phyloP scores from a whole-genome alignment of 2,888 invertebrate species.

The Lapara coniferarum region DNA sequence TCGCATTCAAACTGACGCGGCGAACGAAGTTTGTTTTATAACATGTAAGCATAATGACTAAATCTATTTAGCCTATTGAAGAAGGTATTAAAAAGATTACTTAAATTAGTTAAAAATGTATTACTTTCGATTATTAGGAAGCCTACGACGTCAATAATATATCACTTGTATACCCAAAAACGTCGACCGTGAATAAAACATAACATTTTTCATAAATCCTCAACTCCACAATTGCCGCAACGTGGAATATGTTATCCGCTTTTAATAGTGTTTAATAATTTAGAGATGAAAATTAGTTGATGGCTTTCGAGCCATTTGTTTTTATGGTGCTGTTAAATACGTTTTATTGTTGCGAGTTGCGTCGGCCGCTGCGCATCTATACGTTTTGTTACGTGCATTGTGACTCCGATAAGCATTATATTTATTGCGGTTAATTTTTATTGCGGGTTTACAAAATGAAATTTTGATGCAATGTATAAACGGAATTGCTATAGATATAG shows the following conservation, averaged over 20 bases:
- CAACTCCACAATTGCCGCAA: constrained; percentile 32
- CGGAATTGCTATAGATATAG: too few species aligned
- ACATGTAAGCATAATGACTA: too few species aligned
- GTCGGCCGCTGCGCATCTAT: constrained; percentile 10
- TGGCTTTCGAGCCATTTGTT: constrained; percentile 34
- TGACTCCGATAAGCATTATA: constrained; percentile 5
- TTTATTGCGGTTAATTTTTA: not conserved
- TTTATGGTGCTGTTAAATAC: constrained; percentile 34
- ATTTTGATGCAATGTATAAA: not conserved
- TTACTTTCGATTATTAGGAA: too few species aligned
- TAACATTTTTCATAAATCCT: not conserved
- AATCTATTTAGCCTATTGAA: too few species aligned
- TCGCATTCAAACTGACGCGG: too few species aligned
- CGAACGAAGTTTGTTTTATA: too few species aligned
- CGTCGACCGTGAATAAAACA: not conserved
- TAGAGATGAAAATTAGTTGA: constrained; percentile 39
- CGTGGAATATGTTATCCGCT: constrained; percentile 43
- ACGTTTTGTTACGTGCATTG: constrained; percentile 23
- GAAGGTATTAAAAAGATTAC: too few species aligned
- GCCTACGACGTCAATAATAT: too few species aligned
- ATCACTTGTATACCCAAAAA: too few species aligned
- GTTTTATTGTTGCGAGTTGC: constrained; percentile 27
- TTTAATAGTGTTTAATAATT: constrained; percentile 40
- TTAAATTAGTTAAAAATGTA: too few species aligned
- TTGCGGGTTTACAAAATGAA: not conserved